Base-by-base conservation (phyloP, 2,797 vertebrate species). In the Notamacropus eugenii region DNA sequence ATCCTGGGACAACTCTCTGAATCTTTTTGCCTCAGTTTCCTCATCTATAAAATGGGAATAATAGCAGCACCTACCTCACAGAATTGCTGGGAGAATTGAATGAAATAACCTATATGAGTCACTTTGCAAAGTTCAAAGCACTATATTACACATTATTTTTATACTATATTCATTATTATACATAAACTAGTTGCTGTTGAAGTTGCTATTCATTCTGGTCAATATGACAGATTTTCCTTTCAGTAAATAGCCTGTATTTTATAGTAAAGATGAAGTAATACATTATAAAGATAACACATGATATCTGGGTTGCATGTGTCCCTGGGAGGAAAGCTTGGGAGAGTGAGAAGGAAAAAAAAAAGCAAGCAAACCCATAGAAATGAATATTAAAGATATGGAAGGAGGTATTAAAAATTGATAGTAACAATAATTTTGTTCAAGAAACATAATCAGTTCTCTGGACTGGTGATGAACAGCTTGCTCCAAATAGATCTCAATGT, bases 371-470 rank as follows among this genome's bases (percentile, higher is more conserved):
- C 52, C 14, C 12, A 55, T 92, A 46, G 92, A 9, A 19, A 95
- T 28, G 8, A 24, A 52, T 91, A 90, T 55, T 9, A 52, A 54
- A 59, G 55, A 93, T 87, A 67, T 46, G 54, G 55, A 16, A 31
- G 95, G 55, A 94, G 55, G 94, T 91, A 94, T 57, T 90, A 95
- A 94, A 96, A 94, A 67, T 54, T 55, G 2, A 50, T 93, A 96
- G 67, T 96, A 55, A 95, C 92, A 56, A 34, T 95, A 56, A 67
- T 96, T 95, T 96, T 87, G 46, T 52, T n/a, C 67, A 92, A 58
- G 92, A 95, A 14, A 87, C 16, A 56, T 56, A 54, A 93, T 96
- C 94, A 96, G 29, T 93, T 97, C 59, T 93, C 90, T 67, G 94
- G 93, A 90, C 24, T 93, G 28, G 90, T 93, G 50, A 91, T n/a